These are phyloP conservation scores for Lepisosteus oculatus DNA, from an alignment of 2,113 vertebrate genomes.

Conservation along the genomic window DNA sequence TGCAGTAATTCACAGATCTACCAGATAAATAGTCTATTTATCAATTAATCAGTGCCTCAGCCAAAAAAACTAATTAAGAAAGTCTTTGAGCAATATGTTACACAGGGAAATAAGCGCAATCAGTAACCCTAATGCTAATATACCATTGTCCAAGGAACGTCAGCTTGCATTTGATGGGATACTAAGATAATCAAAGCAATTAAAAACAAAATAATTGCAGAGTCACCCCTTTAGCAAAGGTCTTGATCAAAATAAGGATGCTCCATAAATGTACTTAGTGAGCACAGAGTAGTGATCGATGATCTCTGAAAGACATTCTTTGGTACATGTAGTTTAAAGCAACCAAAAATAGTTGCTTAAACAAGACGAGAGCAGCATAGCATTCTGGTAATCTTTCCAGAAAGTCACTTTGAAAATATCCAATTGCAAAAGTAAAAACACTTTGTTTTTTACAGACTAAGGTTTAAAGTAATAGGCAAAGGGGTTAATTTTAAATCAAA, in stretches of 20 bases:
- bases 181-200: constrained; percentile 70
- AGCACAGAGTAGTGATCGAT: constrained; percentile 28
- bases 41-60: constrained; percentile 64
- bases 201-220: constrained; percentile 80
- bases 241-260: constrained; percentile 59
- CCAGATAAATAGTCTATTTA: constrained; percentile 56
- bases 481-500: neutral
- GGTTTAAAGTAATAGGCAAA: neutral
- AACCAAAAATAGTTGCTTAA: constrained; percentile 18
- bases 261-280: constrained; percentile 15
- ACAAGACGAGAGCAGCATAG: constrained; percentile 17
- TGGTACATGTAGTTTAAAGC: neutral
- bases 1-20: constrained; percentile 63
- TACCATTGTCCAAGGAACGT: constrained; percentile 57
- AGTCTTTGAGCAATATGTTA: constrained; percentile 53
- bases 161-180: constrained; percentile 60
- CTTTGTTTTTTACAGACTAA: neutral
- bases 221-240: constrained; percentile 63
- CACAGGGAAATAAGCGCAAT: constrained; percentile 14
- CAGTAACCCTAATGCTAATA: constrained; percentile 30
- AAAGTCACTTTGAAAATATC: too few relatives aligned
- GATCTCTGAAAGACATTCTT: constrained; percentile 19
- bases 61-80: constrained; percentile 65
- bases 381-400: constrained; percentile 6
- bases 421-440: too few relatives aligned